Base-by-base conservation (phyloP, 1,140 invertebrate species). In the Papilio helenus region DNA sequence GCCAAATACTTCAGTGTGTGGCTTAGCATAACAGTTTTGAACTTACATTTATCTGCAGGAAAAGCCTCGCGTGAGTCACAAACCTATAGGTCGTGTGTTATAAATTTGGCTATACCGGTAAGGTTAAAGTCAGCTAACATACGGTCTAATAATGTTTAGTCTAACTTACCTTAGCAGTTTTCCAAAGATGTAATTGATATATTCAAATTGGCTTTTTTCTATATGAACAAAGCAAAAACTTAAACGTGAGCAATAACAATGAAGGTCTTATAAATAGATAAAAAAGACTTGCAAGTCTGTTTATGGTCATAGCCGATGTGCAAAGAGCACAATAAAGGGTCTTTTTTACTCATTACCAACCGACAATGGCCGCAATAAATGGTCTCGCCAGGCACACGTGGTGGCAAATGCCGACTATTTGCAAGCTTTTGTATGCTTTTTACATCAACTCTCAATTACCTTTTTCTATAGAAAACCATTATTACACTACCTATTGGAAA, bases 331-430 rank as follows among this genome's bases (percentile, higher is more conserved):
- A 88, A 88, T 85, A 84, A 81, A 84, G 39, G 73, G 80, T 80
- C 79, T 88, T 84, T 86, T 86, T 88, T 84, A 83, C 83, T 84
- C 85, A 86, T 88, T 88, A 86, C 82, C 79, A 58, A 51, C 72
- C 72, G 80, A 84, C 85, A 88, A 88, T 85, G 82, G 80, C 79
- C 39, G 81, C 81, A 83, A 81, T 87, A 85, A 88, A 88, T 84
- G 85, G 42, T 81, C 80, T 84, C 82, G 77, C 81, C 83, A 74
- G 77, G 79, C 65, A 81, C 80, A 83, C 79, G 81, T 72, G 72
- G 73, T 23, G 10, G 73, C 73, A 49, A 76, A 76, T 39, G 44
- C 18, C 29, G 23, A 44, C n/a, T 73, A 49, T 73, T 49, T 73
- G n/a, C 44, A 73, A 46, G 72, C 44, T 49, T 73, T 74, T 74